Base-by-base conservation (phyloP, 2,888 invertebrate genomes). In the Glyphotaelius pellucidus region DNA sequence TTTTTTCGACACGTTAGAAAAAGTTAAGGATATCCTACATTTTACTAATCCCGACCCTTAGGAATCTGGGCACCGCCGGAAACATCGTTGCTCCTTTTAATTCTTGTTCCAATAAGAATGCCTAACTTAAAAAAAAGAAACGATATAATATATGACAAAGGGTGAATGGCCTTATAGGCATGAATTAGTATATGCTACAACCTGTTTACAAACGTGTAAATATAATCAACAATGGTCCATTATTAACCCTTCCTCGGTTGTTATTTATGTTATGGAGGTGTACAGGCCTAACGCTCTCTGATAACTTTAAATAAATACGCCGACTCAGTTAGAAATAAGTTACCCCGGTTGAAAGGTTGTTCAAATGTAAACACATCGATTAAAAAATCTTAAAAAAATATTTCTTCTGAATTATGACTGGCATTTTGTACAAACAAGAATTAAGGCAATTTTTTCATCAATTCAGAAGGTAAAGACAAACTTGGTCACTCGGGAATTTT, bases 161-260 rank as follows among this genome's bases (percentile, higher is more conserved):
- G 90, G 85, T 87, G 52, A 90, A 85, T 80, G 90, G 32, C 85
- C 67, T 67, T 32, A 89, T 52, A 47, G 47, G 30, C 14, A 84
- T 84, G 90, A 90, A 90, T 90, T 84, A 90, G 84, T 25, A 84
- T 79, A 90, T 80, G 85, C 90, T 84, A 90, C 87, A 91, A 91
- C 87, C 87, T 80, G 91, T 91, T 91, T 91, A 91, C 87, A 87
- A 90, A 91, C 91, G 86, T 87, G 87, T 91, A 87, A 87, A 91
- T 91, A 91, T 91, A 86, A 86, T 67, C 84, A 87, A 91, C 91
- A 91, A 91, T 91, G 87, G 79, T n/a, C 47, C 87, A 91, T 87
- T 91, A 91, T 91, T 81, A 90, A 81, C 90, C 81, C 90, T 90
- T 81, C 90, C 25, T 47, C 90, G 31, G 32, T 47, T 19, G 30